A percentile compares a stretch with the other conserved stretches of the same genome.
Evolutionary conservation across 2,888 invertebrate species (phyloP).

Genomic region (Saturnia pavonia): DNA sequence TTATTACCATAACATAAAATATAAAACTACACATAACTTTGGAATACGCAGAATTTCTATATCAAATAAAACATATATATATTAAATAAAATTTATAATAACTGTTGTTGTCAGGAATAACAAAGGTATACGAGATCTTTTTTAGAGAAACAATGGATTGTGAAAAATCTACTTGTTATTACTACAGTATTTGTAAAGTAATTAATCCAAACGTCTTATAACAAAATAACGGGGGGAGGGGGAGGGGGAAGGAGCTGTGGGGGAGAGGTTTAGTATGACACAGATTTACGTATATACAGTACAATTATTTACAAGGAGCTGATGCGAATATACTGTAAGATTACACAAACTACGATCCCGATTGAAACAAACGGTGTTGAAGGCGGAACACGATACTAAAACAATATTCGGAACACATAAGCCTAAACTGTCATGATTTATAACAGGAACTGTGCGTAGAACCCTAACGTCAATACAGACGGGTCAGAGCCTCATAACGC

Average conservation of each 20-base stretch:
- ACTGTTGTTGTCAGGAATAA: background rate
- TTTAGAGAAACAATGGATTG: background rate
- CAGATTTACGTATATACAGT: background rate
- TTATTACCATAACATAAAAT: background rate
- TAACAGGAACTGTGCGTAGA: too few species aligned
- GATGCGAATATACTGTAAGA: background rate
- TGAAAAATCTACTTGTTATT: background rate
- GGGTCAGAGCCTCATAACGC: too few species aligned
- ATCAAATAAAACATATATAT: too few species aligned
- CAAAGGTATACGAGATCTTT: background rate
- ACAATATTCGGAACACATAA: too few species aligned
- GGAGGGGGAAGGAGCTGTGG: too few species aligned
- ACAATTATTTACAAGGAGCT: background rate
- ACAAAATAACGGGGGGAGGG: too few species aligned
- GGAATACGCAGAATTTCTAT: background rate
- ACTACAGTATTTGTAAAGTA: background rate
- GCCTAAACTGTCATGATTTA: too few species aligned
- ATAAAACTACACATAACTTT: background rate
- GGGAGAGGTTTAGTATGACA: background rate
- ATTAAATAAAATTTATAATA: too few species aligned
- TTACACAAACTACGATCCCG: background rate
- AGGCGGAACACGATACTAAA: background rate
- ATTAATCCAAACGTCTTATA: background rate
- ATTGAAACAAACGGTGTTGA: background rate
- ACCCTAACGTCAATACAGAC: too few species aligned